Evolutionary conservation across 2,888 invertebrate genomes (phyloP).

Genomic region (Thyatira batis): DNA sequence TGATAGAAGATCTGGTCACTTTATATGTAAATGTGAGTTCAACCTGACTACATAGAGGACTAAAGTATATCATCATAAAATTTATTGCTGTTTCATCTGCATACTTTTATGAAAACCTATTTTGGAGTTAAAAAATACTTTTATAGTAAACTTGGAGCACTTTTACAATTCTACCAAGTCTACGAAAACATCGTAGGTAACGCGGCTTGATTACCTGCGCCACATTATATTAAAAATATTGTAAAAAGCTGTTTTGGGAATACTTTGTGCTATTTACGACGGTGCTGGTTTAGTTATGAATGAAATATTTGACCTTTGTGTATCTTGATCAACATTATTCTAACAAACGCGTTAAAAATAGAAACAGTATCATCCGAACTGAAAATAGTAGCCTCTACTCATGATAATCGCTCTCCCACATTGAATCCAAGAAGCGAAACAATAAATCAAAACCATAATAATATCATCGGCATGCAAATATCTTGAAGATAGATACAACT

Average conservation of each 20-base stretch:
- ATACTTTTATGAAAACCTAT: too few relatives aligned
- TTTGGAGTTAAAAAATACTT: too few relatives aligned
- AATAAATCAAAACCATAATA: slow-evolving; percentile 72
- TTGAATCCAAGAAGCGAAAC: slow-evolving; percentile 57
- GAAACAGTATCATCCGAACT: slow-evolving; percentile 53
- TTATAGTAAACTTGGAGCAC: too few relatives aligned
- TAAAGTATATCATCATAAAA: too few relatives aligned
- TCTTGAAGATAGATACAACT: slow-evolving; percentile 36
- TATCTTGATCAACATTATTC: slow-evolving; percentile 32
- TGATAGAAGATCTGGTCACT: too few relatives aligned
- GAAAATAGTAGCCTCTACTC: slow-evolving; percentile 61
- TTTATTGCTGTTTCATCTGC: too few relatives aligned
- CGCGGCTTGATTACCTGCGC: neutral
- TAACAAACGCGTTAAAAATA: slow-evolving; percentile 47
- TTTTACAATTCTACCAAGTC: too few relatives aligned
- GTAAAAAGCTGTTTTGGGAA: neutral
- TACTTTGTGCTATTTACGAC: neutral
- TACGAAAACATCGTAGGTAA: neutral
- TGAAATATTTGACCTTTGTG: slow-evolving; percentile 34
- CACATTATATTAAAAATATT: neutral
- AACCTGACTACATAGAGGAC: too few relatives aligned
- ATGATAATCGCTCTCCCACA: slow-evolving; percentile 66
- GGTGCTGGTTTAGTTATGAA: slow-evolving; percentile 20
- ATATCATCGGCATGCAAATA: slow-evolving; percentile 63
- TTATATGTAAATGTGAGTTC: too few relatives aligned